Conservation (phyloP, 2,797 vertebrate species). For the Brachyrhaphis roseni region DNA sequence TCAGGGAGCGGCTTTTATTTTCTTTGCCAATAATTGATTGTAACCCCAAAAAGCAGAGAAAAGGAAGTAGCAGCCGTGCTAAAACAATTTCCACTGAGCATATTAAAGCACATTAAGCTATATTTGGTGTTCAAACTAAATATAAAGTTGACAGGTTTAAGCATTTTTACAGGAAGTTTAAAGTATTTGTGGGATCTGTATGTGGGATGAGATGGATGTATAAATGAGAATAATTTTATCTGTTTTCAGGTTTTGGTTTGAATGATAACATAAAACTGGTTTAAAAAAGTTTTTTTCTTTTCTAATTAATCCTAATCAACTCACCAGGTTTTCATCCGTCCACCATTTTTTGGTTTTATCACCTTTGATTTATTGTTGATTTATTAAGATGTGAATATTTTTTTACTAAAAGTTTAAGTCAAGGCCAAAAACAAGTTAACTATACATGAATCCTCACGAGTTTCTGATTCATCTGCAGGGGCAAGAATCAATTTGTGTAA, state of each 20-base stretch:
- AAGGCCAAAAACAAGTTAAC: neutral
- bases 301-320: neutral
- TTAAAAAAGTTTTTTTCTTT: neutral
- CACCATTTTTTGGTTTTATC: neutral
- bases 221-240: conserved; percentile 34
- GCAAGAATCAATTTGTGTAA: neutral
- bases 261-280: conserved; percentile 8
- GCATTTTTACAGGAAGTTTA: neutral
- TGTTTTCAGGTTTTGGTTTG: conserved; percentile 27
- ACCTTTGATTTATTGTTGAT: neutral
- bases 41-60: neutral
- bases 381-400: neutral
- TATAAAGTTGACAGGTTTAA: neutral
- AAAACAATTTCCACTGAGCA: neutral
- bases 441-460: neutral
- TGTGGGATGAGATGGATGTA: neutral
- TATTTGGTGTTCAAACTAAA: neutral
- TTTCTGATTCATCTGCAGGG: neutral
- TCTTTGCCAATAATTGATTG: neutral
- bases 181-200: neutral
- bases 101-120: neutral
- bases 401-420: neutral
- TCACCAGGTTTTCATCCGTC: neutral
- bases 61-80: neutral
- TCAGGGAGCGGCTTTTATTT: neutral